These are phyloP conservation scores for Entomyzon cyanotis DNA, from an alignment of 2,113 vertebrate species.

Conservation along the genomic window DNA sequence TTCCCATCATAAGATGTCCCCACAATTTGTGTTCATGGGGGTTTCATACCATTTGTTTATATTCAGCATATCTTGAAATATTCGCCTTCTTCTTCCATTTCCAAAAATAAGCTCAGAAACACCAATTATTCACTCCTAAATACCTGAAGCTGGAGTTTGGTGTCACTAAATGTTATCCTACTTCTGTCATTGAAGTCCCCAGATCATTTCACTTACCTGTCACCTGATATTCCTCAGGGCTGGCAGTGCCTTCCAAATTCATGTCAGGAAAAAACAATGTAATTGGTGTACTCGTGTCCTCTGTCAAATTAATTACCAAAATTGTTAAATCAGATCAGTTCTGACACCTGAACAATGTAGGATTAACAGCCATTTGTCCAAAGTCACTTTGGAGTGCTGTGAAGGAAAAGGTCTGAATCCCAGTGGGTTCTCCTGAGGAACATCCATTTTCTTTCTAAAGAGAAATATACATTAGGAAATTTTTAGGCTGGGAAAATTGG, in stretches of 20 bases:
- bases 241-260: neutral
- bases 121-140: neutral
- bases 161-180: neutral
- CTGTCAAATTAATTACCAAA: constrained; percentile 50
- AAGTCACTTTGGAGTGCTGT: neutral
- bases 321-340: constrained; percentile 22
- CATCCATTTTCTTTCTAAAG: neutral
- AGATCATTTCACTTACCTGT: constrained; percentile 5
- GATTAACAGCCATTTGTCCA: neutral
- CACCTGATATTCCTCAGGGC: neutral
- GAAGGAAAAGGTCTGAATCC: neutral
- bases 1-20: neutral
- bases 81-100: neutral
- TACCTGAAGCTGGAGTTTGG: neutral
- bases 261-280: neutral
- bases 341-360: constrained; percentile 8
- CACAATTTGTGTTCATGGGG: neutral
- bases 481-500: neutral
- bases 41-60: rapidly evolving
- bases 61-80: neutral
- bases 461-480: neutral
- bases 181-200: neutral
- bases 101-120: neutral
- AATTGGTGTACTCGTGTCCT: neutral
- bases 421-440: neutral